A percentile compares a stretch with the other conserved stretches of the same genome.
These are phyloP conservation scores for Physeter macrocephalus DNA, from an alignment of 2,113 vertebrate genomes.

Conservation along the genomic window DNA sequence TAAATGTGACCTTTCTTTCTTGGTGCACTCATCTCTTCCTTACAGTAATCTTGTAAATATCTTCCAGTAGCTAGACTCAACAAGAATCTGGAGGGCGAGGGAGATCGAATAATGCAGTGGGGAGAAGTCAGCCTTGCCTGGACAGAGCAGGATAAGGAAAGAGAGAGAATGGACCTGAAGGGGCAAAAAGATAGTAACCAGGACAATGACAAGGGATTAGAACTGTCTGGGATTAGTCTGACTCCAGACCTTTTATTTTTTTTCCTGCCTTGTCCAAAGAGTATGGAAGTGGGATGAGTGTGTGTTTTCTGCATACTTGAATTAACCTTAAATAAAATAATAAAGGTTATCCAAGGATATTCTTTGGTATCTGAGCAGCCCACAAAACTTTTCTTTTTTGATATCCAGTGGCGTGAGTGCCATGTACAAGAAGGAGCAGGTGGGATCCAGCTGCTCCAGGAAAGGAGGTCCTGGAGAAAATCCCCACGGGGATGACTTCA, in stretches of 20 bases:
- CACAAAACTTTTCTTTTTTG: neutral
- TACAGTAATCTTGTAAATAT: neutral
- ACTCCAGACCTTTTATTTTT: neutral
- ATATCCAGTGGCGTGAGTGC: neutral
- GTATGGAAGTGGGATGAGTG: neutral
- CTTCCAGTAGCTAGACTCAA: neutral
- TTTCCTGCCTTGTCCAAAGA: neutral
- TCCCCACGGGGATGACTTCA: neutral
- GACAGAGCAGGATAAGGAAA: neutral
- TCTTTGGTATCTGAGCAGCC: neutral
- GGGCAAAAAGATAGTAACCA: neutral
- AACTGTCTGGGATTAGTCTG: neutral
- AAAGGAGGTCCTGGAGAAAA: neutral
- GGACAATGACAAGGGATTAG: neutral
- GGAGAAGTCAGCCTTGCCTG: neutral
- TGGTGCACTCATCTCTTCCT: neutral
- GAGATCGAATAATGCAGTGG: neutral
- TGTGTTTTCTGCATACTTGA: neutral
- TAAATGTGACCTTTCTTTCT: neutral
- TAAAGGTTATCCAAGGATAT: neutral
- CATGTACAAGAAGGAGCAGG: neutral
- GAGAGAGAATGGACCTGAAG: neutral
- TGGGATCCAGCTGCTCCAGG: neutral
- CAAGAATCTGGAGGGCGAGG: neutral
- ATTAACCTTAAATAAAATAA: slow-evolving; percentile 2